Percentiles rank a stretch among this genome's conserved stretches.
phyloP scores from a whole-genome alignment of 2,888 invertebrate genomes.

The Lydus trimaculatus region DNA sequence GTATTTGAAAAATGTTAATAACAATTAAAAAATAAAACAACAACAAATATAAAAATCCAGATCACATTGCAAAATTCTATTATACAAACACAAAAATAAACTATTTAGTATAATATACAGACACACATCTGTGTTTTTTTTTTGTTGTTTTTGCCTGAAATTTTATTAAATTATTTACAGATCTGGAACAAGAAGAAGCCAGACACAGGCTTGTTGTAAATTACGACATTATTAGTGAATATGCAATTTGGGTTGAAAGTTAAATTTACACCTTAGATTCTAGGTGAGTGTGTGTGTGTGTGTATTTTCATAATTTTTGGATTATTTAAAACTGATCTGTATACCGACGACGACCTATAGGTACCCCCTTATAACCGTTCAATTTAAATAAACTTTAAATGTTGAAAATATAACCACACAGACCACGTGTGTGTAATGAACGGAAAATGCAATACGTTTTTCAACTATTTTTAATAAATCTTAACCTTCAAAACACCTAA shows the following conservation, averaged over 20 bases:
- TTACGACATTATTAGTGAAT: conserved; percentile 4
- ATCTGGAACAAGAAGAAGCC: not conserved
- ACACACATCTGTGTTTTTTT: not conserved
- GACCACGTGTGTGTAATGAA: conserved; percentile 11
- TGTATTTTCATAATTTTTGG: no score
- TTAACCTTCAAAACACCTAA: conserved; percentile 30
- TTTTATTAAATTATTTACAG: not conserved
- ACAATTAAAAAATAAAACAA: no score
- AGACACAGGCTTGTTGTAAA: not conserved
- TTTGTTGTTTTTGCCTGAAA: not conserved
- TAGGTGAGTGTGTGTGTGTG: no score
- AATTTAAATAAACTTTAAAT: conserved; percentile 13
- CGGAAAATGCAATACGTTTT: conserved; percentile 29
- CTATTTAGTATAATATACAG: not conserved
- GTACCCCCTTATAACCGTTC: not conserved
- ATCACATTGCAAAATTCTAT: not conserved
- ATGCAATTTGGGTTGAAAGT: conserved; percentile 21
- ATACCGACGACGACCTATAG: no score
- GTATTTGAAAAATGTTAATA: no score
- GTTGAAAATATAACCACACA: conserved; percentile 12
- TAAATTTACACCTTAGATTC: conserved; percentile 23
- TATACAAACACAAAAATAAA: not conserved
- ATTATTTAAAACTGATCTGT: not conserved
- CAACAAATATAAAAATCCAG: not conserved
- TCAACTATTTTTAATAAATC: conserved; percentile 31